These are phyloP conservation scores for Prolemur simus DNA, from an alignment of 2,113 vertebrate genomes.

Conservation along the genomic window DNA sequence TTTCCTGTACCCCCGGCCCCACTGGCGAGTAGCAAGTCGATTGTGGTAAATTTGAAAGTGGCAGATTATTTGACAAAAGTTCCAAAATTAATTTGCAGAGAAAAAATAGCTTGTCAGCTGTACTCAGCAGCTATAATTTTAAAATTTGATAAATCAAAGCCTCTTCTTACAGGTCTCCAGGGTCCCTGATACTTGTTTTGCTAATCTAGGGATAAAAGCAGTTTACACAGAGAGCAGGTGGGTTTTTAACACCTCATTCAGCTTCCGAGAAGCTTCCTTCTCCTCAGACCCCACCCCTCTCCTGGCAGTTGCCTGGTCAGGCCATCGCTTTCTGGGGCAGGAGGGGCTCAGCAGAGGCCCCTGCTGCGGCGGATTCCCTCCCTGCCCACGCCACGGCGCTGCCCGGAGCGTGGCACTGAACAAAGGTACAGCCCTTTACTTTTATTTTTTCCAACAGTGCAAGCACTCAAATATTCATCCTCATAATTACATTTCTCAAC, in stretches of 20 bases:
- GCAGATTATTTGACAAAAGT: neutral
- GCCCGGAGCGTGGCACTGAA: fast-evolving
- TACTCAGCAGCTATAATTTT: neutral
- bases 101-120: neutral
- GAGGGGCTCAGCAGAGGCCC: neutral
- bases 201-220: too few species aligned
- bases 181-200: neutral
- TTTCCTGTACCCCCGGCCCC: fast-evolving
- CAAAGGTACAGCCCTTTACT: neutral
- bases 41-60: neutral
- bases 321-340: neutral
- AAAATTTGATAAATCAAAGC: neutral
- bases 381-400: too few species aligned
- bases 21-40: neutral
- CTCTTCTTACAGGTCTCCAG: neutral
- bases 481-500: neutral
- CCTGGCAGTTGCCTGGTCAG: neutral
- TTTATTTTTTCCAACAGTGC: neutral
- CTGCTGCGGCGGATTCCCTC: neutral
- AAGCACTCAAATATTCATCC: neutral
- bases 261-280: neutral
- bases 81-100: neutral
- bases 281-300: neutral
- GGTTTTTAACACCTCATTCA: neutral
- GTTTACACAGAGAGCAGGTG: neutral